Percentiles rank a stretch among this genome's conserved stretches.
phyloP scores from a whole-genome alignment of 23 tunicate genomes.

The Ciona savignyi region DNA sequence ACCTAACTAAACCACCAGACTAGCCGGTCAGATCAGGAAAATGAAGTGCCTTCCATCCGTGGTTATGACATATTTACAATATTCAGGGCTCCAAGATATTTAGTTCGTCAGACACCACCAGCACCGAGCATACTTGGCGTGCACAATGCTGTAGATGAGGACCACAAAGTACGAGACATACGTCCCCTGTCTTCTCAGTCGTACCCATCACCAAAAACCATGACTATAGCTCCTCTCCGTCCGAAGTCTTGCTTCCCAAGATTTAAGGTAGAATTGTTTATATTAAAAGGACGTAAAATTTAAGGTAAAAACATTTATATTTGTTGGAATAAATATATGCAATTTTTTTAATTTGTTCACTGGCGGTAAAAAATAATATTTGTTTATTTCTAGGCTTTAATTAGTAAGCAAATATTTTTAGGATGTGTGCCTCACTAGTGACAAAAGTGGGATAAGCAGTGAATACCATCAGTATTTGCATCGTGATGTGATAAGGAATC shows the following conservation, averaged over 20 bases:
- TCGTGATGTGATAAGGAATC: constrained; percentile 20
- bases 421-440: too few relatives aligned
- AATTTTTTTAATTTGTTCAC: too few relatives aligned
- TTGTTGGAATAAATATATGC: too few relatives aligned
- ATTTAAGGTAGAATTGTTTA: constrained; percentile 70
- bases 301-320: too few relatives aligned
- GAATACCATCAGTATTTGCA: constrained; percentile 34
- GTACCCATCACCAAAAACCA: constrained; percentile 68
- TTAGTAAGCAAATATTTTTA: too few relatives aligned
- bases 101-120: constrained; percentile 23
- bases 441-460: constrained; percentile 27
- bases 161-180: constrained; percentile 9
- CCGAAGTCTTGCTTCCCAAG: constrained; percentile 81
- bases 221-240: constrained; percentile 54
- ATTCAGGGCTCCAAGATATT: constrained; percentile 73
- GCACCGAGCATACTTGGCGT: background rate
- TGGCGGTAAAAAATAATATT: too few relatives aligned
- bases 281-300: too few relatives aligned
- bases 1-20: too few relatives aligned
- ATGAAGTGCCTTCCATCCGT: background rate
- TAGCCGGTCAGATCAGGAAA: too few relatives aligned
- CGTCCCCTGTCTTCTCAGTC: constrained; percentile 75
- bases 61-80: background rate
- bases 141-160: background rate
- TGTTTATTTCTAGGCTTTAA: too few relatives aligned